Evolutionary conservation across 2,113 vertebrate species (phyloP).

Genomic region (Myotis brandtii): DNA sequence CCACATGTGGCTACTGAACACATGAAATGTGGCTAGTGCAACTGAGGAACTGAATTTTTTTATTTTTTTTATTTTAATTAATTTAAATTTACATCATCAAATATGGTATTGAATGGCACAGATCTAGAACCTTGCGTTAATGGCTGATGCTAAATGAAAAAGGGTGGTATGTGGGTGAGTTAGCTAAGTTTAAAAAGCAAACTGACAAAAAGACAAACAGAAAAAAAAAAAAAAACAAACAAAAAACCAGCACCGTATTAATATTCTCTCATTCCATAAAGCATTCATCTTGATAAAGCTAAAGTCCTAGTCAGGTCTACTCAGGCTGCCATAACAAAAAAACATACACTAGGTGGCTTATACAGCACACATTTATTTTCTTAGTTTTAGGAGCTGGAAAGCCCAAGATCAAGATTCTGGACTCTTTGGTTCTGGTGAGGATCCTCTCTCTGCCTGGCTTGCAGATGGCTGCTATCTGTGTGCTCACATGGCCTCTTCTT

Average conservation of each 20-base stretch:
- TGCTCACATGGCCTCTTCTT: background rate
- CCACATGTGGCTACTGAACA: background rate
- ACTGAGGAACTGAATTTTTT: background rate
- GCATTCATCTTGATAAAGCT: background rate
- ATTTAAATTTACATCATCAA: conserved; percentile 33
- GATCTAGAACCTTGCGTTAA: background rate
- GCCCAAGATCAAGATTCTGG: background rate
- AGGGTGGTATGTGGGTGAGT: background rate
- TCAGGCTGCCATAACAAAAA: background rate
- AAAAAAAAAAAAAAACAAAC: background rate
- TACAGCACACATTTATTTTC: background rate
- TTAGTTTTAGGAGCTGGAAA: background rate
- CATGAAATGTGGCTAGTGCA: background rate
- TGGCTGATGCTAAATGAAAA: background rate
- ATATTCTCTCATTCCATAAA: background rate
- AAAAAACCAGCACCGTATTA: background rate
- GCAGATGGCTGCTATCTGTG: background rate
- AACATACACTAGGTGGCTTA: background rate
- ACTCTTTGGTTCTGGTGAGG: background rate
- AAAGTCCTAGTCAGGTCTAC: background rate
- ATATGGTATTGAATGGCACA: background rate
- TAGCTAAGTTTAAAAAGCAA: conserved; percentile 26
- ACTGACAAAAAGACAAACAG: background rate
- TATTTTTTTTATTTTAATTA: background rate
- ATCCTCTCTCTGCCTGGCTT: background rate